Conservation (phyloP, 2,888 invertebrate species). For the Halictus quadricinctus region DNA sequence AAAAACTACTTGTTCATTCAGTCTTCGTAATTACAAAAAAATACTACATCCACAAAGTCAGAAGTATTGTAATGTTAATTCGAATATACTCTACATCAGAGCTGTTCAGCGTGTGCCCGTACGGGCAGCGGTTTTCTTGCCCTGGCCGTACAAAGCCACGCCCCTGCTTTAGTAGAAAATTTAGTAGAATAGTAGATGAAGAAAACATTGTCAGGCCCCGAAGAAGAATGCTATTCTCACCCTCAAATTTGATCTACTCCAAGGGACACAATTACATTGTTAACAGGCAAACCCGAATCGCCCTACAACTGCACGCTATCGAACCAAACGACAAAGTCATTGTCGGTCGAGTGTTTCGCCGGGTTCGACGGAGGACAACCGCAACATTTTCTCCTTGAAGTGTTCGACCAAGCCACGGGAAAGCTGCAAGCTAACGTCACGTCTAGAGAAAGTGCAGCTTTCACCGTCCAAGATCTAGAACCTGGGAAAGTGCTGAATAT, state of each 20-base stretch:
- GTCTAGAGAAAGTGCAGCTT: conserved; percentile 87
- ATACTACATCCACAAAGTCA: not conserved
- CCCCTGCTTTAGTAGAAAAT: no score
- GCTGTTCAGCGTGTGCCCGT: no score
- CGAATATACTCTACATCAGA: no score
- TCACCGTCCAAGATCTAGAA: conserved; percentile 90
- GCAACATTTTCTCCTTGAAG: conserved; percentile 89
- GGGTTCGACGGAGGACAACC: conserved; percentile 92
- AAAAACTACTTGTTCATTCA: no score
- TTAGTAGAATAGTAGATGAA: no score
- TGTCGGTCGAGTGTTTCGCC: conserved; percentile 88
- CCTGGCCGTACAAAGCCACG: no score
- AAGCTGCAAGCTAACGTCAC: conserved; percentile 88
- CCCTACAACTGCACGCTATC: conserved; percentile 90
- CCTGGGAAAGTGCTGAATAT: conserved; percentile 91
- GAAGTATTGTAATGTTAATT: not conserved
- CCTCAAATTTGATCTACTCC: not conserved
- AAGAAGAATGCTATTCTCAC: not conserved
- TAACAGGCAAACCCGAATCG: conserved; percentile 88
- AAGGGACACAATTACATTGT: conserved; percentile 3
- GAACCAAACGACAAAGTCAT: conserved; percentile 90
- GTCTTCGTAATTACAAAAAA: not conserved
- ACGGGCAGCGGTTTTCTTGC: no score
- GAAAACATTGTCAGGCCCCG: no score
- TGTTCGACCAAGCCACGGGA: conserved; percentile 87